phyloP scores from a whole-genome alignment of 2,797 vertebrate genomes.

The Anabacerthia variegaticeps region DNA sequence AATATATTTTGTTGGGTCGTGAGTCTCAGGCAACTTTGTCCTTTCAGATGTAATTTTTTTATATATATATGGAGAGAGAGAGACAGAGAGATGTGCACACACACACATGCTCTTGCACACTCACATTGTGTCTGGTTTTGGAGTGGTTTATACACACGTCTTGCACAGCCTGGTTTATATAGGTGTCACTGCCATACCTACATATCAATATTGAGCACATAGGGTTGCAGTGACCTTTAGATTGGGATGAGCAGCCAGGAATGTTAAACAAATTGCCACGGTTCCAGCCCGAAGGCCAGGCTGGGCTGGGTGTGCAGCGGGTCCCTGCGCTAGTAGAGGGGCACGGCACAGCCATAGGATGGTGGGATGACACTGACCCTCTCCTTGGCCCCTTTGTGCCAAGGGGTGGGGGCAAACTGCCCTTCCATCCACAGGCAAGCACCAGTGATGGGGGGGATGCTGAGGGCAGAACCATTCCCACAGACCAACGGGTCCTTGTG shows the following conservation, averaged over 20 bases:
- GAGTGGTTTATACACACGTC: neutral
- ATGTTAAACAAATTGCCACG: neutral
- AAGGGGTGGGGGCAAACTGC: neutral
- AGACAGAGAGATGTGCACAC: neutral
- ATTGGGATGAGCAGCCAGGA: conserved; percentile 37
- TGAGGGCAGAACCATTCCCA: neutral
- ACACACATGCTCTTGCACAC: fast-evolving
- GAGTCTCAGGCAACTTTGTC: conserved; percentile 60
- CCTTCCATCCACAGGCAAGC: neutral
- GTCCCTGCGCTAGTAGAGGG: neutral
- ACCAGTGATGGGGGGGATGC: neutral
- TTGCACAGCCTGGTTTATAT: neutral
- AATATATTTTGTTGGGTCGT: conserved; percentile 47
- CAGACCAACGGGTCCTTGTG: fast-evolving
- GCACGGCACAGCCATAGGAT: fast-evolving
- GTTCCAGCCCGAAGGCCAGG: neutral
- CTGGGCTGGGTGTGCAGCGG: neutral
- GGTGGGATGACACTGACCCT: fast-evolving
- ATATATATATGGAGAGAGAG: neutral
- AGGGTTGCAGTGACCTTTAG: conserved; percentile 30
- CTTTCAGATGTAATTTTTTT: conserved; percentile 68
- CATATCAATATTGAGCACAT: neutral
- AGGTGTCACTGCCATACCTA: neutral
- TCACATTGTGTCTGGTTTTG: neutral
- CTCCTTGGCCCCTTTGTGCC: neutral